These are phyloP conservation scores for Malacosoma neustria DNA, from an alignment of 2,888 invertebrate genomes.

Conservation along the genomic window DNA sequence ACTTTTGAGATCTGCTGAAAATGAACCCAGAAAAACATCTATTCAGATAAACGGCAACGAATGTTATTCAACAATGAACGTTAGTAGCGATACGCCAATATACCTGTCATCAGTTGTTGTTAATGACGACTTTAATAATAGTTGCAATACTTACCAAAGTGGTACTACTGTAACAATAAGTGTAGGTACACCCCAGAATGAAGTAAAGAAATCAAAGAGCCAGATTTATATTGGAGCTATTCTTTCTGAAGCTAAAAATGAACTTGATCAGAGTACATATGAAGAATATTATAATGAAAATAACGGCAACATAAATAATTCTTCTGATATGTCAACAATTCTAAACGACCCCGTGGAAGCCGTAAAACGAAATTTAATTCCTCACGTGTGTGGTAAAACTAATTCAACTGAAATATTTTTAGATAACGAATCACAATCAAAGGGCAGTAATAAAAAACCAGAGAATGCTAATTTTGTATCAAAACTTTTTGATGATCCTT, in stretches of 20 bases:
- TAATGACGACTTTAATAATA: slow-evolving; percentile 69
- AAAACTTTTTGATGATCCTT: slow-evolving; percentile 78
- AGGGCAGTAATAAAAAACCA: slow-evolving; percentile 21
- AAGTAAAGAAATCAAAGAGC: slow-evolving; percentile 60
- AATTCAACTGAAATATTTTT: slow-evolving; percentile 26
- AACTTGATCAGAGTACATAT: slow-evolving; percentile 44
- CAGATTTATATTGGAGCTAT: slow-evolving; percentile 67
- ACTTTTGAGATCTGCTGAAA: slow-evolving; percentile 36
- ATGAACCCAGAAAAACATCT: slow-evolving; percentile 76
- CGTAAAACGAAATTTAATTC: slow-evolving; percentile 81
- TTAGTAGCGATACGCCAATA: slow-evolving; percentile 79
- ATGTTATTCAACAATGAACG: slow-evolving; percentile 84
- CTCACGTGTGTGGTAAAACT: slow-evolving; percentile 83
- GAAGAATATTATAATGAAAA: slow-evolving; percentile 55
- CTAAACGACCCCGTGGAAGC: slow-evolving; percentile 85
- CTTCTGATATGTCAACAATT: slow-evolving; percentile 68
- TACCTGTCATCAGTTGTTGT: slow-evolving; percentile 85
- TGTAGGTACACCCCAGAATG: slow-evolving; percentile 67
- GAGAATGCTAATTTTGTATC: slow-evolving; percentile 68
- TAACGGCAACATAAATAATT: slow-evolving; percentile 7
- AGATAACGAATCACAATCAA: slow-evolving; percentile 10
- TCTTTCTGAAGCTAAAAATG: slow-evolving; percentile 36
- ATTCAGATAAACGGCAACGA: slow-evolving; percentile 84
- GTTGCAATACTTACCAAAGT: slow-evolving; percentile 62
- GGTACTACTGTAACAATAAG: slow-evolving; percentile 78